A percentile compares a stretch with the other conserved stretches of the same genome.
Evolutionary conservation across 2,797 vertebrate genomes (phyloP).

Genomic region (Nannoperca obscura): DNA sequence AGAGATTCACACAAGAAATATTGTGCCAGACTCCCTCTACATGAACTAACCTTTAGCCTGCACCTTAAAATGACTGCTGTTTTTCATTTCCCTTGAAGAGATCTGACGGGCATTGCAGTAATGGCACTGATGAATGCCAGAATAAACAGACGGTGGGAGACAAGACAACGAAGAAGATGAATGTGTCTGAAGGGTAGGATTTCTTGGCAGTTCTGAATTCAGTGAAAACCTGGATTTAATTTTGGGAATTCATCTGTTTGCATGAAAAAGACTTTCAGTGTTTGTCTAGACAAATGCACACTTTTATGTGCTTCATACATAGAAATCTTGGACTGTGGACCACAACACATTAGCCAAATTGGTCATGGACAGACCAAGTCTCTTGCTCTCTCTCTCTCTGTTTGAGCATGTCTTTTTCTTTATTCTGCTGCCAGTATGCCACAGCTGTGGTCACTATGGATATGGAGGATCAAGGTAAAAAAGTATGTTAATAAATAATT

Average conservation of each 20-base stretch:
- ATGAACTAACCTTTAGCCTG: slow-evolving; percentile 82
- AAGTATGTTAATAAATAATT: background rate
- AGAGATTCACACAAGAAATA: slow-evolving; percentile 47
- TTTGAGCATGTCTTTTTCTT: slow-evolving; percentile 32
- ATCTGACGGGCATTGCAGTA: slow-evolving; percentile 80
- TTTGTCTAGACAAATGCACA: slow-evolving; percentile 43
- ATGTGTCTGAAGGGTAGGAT: slow-evolving; percentile 78
- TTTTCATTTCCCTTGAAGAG: slow-evolving; percentile 82
- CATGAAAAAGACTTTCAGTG: slow-evolving; percentile 33
- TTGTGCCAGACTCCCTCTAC: slow-evolving; percentile 71
- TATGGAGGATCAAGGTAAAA: background rate
- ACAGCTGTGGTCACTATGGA: slow-evolving; percentile 16
- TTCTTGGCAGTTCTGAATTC: slow-evolving; percentile 73
- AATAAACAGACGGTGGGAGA: slow-evolving; percentile 85
- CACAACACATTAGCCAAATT: slow-evolving; percentile 25
- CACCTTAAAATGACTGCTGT: slow-evolving; percentile 81
- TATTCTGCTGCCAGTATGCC: slow-evolving; percentile 16
- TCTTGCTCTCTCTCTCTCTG: slow-evolving; percentile 1
- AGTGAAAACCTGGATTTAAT: slow-evolving; percentile 73
- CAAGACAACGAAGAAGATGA: slow-evolving; percentile 84
- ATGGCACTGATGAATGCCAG: slow-evolving; percentile 83
- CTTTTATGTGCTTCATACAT: slow-evolving; percentile 29
- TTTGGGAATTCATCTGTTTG: slow-evolving; percentile 66
- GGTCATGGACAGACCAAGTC: slow-evolving; percentile 4
- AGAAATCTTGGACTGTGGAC: slow-evolving; percentile 23